Base-by-base conservation (phyloP, 1,140 invertebrate genomes). In the Heliconius nattereri region DNA sequence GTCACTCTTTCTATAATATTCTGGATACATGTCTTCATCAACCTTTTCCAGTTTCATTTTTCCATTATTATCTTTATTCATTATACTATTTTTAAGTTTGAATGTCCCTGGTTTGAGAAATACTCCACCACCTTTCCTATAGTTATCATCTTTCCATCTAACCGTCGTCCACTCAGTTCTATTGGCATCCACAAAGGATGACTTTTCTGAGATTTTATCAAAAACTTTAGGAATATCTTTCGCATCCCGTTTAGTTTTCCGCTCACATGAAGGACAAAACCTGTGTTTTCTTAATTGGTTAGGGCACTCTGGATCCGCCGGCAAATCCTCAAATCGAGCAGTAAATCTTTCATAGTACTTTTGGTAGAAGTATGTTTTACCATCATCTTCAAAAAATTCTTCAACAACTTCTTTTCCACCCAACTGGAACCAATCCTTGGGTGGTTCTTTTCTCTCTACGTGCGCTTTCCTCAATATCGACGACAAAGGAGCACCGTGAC, bases 11-110 rank as follows among this genome's bases (percentile, higher is more conserved):
- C 97, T 95, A 89, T 98, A 98, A 80, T 96, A 96, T 89, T 98
- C 97, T 16, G 97, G 96, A 91, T 97, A 98, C 54, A 96, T 91
- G 29, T 96, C 95, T 91, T 97, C 97, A 91, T 98, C 97, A 29
- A 96, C 94, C 85, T 96, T 94, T 80, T 95, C 93, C 74, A 93
- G 86, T 83, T 95, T 93, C 8, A 84, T 40, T 85, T 91, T 95
- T 6, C 72, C 52, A 71, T 82, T 90, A 73, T 82, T 89, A 71
- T 79, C 84, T 70, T 83, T 85, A 74, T 82, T 77, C 37, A 29
- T 11, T 1, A 45, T 73, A 83, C 91, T 35, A 81, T 94, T 94
- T 90, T 95, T 95, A 73, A 97, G 96, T 84, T 95, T 95, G 81
- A 97, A 97, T 2, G 96, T 95, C 13, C 95, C 95, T 2, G 97